Percentiles rank a stretch among this genome's conserved stretches.
phyloP scores from a whole-genome alignment of 2,113 vertebrate species.

The Pyxicephalus adspersus region DNA sequence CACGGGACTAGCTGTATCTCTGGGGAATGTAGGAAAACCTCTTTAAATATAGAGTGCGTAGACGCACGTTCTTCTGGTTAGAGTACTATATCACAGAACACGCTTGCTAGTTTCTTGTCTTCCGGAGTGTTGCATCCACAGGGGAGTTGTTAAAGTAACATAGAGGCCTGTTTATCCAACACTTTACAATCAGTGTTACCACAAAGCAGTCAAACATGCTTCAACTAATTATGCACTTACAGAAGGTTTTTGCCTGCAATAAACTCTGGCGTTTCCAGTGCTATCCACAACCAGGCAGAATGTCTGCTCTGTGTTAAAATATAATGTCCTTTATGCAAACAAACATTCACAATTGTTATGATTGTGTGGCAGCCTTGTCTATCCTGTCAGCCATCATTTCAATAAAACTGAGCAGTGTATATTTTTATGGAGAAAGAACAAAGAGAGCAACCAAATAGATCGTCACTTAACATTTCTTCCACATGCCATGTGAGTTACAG shows the following conservation, averaged over 20 bases:
- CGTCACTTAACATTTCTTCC: no score
- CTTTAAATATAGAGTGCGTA: no score
- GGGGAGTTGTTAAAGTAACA: neutral
- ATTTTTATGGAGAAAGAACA: no score
- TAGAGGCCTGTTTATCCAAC: conserved; percentile 20
- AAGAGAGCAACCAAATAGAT: no score
- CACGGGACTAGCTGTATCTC: no score
- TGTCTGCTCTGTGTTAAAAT: neutral
- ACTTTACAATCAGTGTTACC: neutral
- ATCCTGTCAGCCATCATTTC: no score
- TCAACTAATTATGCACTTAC: conserved; percentile 18
- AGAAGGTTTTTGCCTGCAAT: neutral
- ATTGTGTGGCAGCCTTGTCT: no score
- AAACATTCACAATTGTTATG: neutral
- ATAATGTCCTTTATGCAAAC: neutral
- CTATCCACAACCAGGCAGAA: neutral
- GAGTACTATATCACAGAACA: no score
- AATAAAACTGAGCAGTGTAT: no score
- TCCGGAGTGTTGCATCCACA: neutral
- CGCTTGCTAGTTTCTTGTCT: neutral
- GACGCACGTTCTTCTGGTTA: no score
- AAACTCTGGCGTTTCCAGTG: neutral
- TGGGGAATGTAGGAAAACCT: no score
- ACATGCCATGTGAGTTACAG: no score
- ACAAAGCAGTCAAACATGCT: neutral